Conservation (phyloP, 2,888 invertebrate species). For the Diplolepis rosae region DNA sequence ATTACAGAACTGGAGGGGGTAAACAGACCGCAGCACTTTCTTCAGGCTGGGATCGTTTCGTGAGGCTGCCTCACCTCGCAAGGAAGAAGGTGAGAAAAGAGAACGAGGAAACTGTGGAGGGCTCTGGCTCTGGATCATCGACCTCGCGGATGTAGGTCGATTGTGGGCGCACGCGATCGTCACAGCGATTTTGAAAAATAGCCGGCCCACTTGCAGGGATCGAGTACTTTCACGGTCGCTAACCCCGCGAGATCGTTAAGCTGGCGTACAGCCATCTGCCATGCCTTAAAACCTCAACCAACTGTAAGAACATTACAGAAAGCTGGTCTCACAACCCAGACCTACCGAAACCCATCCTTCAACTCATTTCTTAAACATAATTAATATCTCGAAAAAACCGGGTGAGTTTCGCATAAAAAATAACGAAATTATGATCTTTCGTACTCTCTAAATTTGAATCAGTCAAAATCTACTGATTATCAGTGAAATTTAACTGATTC, state of each 20-base stretch:
- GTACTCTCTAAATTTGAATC: too few relatives aligned
- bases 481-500: too few relatives aligned
- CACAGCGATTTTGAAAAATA: constrained; percentile 72
- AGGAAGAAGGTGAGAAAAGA: constrained; percentile 52
- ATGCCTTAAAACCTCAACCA: neutral
- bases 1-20: neutral
- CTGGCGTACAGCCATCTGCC: constrained; percentile 38
- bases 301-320: constrained; percentile 3
- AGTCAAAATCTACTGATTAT: too few relatives aligned
- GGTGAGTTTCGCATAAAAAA: too few relatives aligned
- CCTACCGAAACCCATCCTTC: neutral
- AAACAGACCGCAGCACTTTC: constrained; percentile 52
- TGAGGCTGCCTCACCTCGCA: constrained; percentile 41
- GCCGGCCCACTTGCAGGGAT: constrained; percentile 70
- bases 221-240: constrained; percentile 73
- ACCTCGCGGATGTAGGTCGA: constrained; percentile 71
- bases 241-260: constrained; percentile 63
- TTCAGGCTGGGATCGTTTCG: constrained; percentile 52
- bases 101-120: constrained; percentile 51
- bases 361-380: neutral
- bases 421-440: too few relatives aligned
- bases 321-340: constrained; percentile 3
- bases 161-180: constrained; percentile 73
- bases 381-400: too few relatives aligned
- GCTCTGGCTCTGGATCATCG: constrained; percentile 59